Conservation (phyloP, 2,888 invertebrate species). For the Agrotis exclamationis region DNA sequence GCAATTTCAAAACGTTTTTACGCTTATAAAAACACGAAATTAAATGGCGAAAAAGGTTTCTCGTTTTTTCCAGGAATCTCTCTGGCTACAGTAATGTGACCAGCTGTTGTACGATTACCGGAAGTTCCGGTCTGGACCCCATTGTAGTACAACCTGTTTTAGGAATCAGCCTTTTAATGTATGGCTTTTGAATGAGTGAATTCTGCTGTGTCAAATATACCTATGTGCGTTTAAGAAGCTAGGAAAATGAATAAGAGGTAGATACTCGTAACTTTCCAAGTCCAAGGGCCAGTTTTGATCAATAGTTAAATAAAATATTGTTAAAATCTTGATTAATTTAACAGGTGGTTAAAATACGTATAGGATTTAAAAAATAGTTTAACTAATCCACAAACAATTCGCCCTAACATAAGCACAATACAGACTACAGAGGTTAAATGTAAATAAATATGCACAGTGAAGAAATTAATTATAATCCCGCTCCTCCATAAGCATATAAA, state of each 20-base stretch:
- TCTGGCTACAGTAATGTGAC: slow-evolving; percentile 39
- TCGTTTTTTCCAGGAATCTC: slow-evolving; percentile 66
- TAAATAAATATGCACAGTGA: too few relatives aligned
- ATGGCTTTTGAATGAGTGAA: slow-evolving; percentile 31
- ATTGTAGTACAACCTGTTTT: slow-evolving; percentile 21
- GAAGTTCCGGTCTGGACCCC: slow-evolving; percentile 32
- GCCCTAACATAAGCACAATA: too few relatives aligned
- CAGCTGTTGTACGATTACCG: slow-evolving; percentile 32
- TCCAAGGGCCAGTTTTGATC: too few relatives aligned
- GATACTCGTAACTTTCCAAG: too few relatives aligned
- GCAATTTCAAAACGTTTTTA: slow-evolving; percentile 58
- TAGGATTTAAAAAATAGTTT: too few relatives aligned
- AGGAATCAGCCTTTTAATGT: slow-evolving; percentile 29
- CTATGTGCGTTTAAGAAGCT: not conserved
- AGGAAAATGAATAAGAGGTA: not conserved
- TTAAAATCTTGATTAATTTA: too few relatives aligned
- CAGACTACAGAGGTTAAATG: too few relatives aligned
- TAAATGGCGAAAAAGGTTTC: slow-evolving; percentile 68
- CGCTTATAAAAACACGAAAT: slow-evolving; percentile 65
- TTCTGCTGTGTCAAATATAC: slow-evolving; percentile 9
- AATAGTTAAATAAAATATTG: too few relatives aligned
- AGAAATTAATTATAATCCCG: not conserved
- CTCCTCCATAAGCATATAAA: not conserved
- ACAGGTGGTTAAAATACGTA: too few relatives aligned
- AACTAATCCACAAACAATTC: too few relatives aligned